Evolutionary conservation across 30 jellyfish, hydroid and myxozoan species (phyloP), one percentile per base, ranked within the genome.

Genomic region (Clytia hemisphaerica): DNA sequence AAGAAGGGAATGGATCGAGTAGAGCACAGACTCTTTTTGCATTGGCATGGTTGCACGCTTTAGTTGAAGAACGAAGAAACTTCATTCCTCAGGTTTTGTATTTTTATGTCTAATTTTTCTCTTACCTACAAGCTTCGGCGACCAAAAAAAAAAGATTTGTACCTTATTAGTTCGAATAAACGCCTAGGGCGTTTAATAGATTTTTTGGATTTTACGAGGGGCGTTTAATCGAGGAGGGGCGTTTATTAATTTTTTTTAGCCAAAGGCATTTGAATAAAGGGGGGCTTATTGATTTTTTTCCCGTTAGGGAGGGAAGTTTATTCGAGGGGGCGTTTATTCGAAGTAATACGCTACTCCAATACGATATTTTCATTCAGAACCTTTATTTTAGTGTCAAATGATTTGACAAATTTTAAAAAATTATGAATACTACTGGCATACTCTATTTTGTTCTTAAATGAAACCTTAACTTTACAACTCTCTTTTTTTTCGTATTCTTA

Each of bases 31-130:
- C 94, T 15, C 58, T 88, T 50, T 88, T 88, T 61, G 93, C 93
- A 12, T 63, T 88, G 21, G 84, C 90, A 48, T 80, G 93, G 94
- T 88, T 88, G 38, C 97, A 88, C 65, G 97, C 97, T 10, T 30
- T 88, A 54, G 97, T 88, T 24, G 95, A 88, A 80, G 97, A 88
- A 49, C 50, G 97, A 72, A 68, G 97, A 61, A 88, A 88, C 37
- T 88, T 53, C 29, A 72, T 88, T 28, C 97, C 97, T 7, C 97
- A 88, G 93, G 97, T 79, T 12, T 42, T 42, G n/a, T 42, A 42
- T 10, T 42, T 42, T 10, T 42, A 42, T 42, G 12, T 42, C n/a
- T 42, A 42, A 42, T 12, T 42, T 42, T 10, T 42, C n/a, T 48
- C 6, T 32, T 19, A 2, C 26, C 26, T 48, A 9, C 3, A 48